Evolutionary conservation across 2,888 invertebrate species (phyloP), one percentile per base, ranked within the genome.

Genomic region (Micoletzkya japonica): DNA sequence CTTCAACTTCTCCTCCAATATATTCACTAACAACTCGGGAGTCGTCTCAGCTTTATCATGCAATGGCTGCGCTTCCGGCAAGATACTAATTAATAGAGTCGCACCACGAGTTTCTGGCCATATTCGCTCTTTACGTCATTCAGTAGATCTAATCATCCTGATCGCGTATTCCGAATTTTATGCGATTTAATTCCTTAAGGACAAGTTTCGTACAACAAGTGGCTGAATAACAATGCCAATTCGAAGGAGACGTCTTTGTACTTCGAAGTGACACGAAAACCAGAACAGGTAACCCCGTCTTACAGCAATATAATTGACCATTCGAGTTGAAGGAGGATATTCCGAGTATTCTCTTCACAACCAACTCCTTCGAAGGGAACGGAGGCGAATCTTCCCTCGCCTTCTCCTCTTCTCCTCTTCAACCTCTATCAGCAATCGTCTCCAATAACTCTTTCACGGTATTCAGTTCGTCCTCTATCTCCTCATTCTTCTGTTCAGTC

Each of bases 1-100:
- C 36, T 52, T 66, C 64, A 66, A 66, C 54, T 50, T 66, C 54
- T 37, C 64, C 37, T 52, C 54, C 52, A 66, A 66, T 54, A 28
- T 28, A 1, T 66, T 66, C 64, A 36, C 20, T 37, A 54, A 66
- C 37, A 66, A 54, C 54, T 37, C 28, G 34, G 28, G 54, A 1
- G 54, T 66, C 6, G 54, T 66, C 1, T 37, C 64, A 0, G 64
- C 54, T 20, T n/a, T 66, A 2, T 66, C 64, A 2, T 66, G 64
- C 26, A 44, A 54, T 14, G 64, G 64, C 14, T 66, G 64, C 37
- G 14, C 37, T 0, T 54, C 54, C 17, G 64, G 64, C 54, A 37
- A n/a, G 14, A 4, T 14, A 52, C n/a, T 52, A 52, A 14, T 52
- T 6, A 6, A n/a, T 6, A n/a, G 24, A 24, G 24, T 17, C 39